Evolutionary conservation across 2,797 vertebrate species (phyloP), one percentile per base, ranked within the genome.

Genomic region (Microctenopoma stevenorrisi): DNA sequence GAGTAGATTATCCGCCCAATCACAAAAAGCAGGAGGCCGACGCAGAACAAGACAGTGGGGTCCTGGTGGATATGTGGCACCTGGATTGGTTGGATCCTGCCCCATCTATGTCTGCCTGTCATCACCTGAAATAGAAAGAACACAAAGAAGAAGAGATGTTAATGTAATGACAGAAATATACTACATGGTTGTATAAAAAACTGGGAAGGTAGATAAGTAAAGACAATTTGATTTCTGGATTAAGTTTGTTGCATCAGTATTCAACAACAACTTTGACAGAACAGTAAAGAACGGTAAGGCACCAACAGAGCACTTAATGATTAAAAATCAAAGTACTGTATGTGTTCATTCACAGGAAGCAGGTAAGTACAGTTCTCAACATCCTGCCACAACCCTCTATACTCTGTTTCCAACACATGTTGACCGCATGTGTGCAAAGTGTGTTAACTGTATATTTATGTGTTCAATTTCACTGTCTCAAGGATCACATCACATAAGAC

Each of bases 1-100:
- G 79, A 65, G 82, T 91, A 92, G 52, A 94, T 78, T 14, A 94
- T 74, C 48, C 91, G 85, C 68, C 89, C 87, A 9, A 94, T 82
- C 47, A 94, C 42, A n/a, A 92, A 59, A 47, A 94, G 67, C 67
- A 94, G 50, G 16, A 92, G 53, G 52, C 87, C 72, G 55, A 93
- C 43, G 68, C 91, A 93, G 28, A 93, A 33, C 70, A 93, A 42
- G 67, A 93, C 16, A 13, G 69, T 30, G 1, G 88, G 91, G 61
- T 92, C 89, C 40, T 87, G 91, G 42, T 74, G 83, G 56, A 86
- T 55, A 42, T 44, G 88, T 0, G 70, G 88, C 59, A 62, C 61
- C 7, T 49, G 69, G 74, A 78, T 72, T 0, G 61, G 77, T 25
- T n/a, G 55, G 54, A 77, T 46, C 37, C 59, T 77, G 0, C 56